These are phyloP conservation scores for Lochmaea capreae DNA, from an alignment of 2,888 invertebrate species.

Conservation along the genomic window DNA sequence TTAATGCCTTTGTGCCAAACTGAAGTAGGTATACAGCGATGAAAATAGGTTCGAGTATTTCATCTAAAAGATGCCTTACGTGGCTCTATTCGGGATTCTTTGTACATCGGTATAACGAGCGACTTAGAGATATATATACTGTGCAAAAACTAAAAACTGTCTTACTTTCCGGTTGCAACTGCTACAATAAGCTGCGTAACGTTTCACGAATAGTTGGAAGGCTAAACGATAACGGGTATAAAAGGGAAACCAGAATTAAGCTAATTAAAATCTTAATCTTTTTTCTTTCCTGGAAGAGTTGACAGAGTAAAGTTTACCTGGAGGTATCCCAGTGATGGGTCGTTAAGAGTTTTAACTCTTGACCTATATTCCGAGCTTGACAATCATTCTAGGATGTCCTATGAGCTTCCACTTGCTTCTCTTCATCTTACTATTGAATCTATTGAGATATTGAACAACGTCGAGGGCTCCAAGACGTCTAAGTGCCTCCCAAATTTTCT, in stretches of 20 bases:
- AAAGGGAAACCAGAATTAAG: not conserved
- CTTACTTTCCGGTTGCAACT: not conserved
- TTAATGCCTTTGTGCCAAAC: constrained; percentile 11
- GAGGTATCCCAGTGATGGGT: too few species aligned
- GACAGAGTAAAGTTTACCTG: too few species aligned
- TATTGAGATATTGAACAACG: too few species aligned
- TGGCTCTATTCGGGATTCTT: constrained; percentile 7
- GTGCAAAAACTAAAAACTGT: constrained; percentile 11
- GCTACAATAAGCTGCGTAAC: not conserved
- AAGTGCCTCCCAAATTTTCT: too few species aligned
- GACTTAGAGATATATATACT: not conserved
- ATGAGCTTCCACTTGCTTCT: too few species aligned
- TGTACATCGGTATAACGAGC: constrained; percentile 9
- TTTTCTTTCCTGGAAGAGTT: too few species aligned
- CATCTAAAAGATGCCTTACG: not conserved
- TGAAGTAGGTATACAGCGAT: constrained; percentile 4
- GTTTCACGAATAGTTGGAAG: not conserved
- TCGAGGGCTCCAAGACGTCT: too few species aligned
- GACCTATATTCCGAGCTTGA: too few species aligned
- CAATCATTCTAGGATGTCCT: too few species aligned
- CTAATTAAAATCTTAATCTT: too few species aligned
- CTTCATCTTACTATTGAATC: too few species aligned
- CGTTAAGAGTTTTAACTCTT: too few species aligned
- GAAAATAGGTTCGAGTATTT: constrained; percentile 9
- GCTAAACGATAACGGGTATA: not conserved